phyloP scores from a whole-genome alignment of 2,113 vertebrate genomes.

The Cisticola juncidis region DNA sequence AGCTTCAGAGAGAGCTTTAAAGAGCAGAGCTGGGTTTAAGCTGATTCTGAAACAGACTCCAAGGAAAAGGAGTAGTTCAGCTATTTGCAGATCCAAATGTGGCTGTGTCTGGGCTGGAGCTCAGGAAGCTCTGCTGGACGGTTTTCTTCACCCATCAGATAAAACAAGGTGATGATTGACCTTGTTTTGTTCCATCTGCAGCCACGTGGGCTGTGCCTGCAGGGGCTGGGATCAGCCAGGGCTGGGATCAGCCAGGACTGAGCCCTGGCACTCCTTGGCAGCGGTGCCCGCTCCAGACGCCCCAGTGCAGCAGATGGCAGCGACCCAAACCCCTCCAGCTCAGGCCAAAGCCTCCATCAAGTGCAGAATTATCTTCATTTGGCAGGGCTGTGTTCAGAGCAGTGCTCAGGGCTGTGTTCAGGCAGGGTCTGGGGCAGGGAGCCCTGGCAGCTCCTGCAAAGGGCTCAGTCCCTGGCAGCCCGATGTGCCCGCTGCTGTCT shows the following conservation, averaged over 20 bases:
- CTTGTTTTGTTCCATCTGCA: neutral
- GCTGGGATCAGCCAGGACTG: neutral
- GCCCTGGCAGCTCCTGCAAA: accelerated
- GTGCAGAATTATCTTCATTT: accelerated
- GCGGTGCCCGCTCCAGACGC: accelerated
- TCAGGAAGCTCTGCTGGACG: neutral
- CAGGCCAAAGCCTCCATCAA: accelerated
- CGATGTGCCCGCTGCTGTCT: accelerated
- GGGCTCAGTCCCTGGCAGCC: neutral
- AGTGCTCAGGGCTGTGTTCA: accelerated
- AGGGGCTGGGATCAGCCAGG: neutral
- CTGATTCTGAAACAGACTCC: neutral
- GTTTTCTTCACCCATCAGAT: neutral
- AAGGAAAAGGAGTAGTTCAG: neutral
- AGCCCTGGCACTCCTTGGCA: neutral
- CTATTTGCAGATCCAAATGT: accelerated
- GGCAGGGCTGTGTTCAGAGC: neutral
- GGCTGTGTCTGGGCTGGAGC: neutral
- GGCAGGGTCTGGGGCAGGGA: neutral
- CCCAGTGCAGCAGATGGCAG: neutral
- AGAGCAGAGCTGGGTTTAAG: neutral
- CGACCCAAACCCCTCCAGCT: neutral
- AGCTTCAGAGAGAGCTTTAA: neutral
- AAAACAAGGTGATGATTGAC: neutral
- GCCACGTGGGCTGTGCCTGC: neutral